Conservation (phyloP, 2,888 invertebrate genomes). For the Pachydiplax longipennis region DNA sequence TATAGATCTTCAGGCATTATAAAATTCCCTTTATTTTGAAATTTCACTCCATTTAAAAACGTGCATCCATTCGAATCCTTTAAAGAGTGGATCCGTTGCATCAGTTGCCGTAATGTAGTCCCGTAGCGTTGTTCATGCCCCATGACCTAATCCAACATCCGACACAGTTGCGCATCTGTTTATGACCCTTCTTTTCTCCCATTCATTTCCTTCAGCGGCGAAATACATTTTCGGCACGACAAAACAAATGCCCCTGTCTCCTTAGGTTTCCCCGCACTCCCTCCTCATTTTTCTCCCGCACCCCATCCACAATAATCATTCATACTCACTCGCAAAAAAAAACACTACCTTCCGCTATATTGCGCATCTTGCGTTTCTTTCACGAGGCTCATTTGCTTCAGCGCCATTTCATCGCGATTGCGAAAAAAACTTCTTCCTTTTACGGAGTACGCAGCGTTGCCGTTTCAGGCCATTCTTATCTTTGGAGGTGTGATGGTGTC, state of each 20-base stretch:
- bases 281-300: background rate
- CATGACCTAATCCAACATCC: conserved; percentile 31
- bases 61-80: background rate
- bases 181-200: background rate
- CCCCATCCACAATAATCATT: background rate
- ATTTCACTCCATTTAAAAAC: too few species aligned
- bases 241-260: conserved; percentile 25
- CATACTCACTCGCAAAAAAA: background rate
- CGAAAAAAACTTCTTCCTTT: too few species aligned
- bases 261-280: background rate
- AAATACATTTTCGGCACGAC: conserved; percentile 31
- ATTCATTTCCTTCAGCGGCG: conserved; percentile 33
- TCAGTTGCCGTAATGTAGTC: too few species aligned
- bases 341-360: background rate
- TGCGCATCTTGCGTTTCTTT: background rate
- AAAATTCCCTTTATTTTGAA: too few species aligned
- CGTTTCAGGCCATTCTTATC: too few species aligned
- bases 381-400: background rate
- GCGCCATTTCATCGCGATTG: background rate
- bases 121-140: background rate
- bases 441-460: too few species aligned
- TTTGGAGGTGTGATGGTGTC: too few species aligned
- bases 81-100: background rate
- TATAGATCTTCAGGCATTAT: too few species aligned
- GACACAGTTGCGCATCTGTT: conserved; percentile 9